phyloP scores from a whole-genome alignment of 92 coral and sea anemone genomes.

The Palythoa caribaeorum region DNA sequence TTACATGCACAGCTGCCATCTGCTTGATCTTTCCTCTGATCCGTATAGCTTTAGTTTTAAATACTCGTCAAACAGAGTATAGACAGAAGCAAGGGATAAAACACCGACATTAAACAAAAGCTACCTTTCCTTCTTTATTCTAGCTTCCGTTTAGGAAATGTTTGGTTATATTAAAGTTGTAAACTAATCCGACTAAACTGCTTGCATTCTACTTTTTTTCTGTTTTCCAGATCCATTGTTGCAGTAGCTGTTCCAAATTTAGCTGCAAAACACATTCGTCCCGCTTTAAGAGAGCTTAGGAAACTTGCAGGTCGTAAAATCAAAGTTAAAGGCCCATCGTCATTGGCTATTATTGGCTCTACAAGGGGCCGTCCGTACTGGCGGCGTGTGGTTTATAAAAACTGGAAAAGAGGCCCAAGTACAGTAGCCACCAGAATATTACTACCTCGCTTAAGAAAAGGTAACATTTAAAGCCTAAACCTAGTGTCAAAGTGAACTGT shows the following conservation, averaged over 20 bases:
- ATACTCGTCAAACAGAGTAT: no score
- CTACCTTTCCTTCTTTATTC: no score
- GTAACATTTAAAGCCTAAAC: not conserved
- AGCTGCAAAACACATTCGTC: not conserved
- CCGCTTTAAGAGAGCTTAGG: slow-evolving; percentile 26
- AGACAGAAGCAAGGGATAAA: no score
- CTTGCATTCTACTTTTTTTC: not conserved
- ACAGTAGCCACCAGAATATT: slow-evolving; percentile 13
- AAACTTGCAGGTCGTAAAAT: slow-evolving; percentile 44
- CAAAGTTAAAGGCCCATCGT: slow-evolving; percentile 12
- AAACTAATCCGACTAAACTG: no score
- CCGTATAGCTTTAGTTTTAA: no score
- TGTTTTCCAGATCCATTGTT: slow-evolving; percentile 33
- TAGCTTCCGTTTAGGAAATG: no score
- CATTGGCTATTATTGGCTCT: slow-evolving; percentile 50
- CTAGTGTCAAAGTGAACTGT: not conserved
- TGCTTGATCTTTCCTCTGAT: no score
- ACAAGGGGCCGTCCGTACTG: slow-evolving; percentile 38
- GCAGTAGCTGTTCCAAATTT: slow-evolving; percentile 42
- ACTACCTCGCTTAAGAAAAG: slow-evolving; percentile 29
- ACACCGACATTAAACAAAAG: no score
- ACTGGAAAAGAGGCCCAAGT: slow-evolving; percentile 13
- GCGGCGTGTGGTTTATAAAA: slow-evolving; percentile 30
- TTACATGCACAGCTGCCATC: no score
- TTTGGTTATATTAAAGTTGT: no score